Conservation (phyloP, 1,140 invertebrate species). For the Sweltsa coloradensis region DNA sequence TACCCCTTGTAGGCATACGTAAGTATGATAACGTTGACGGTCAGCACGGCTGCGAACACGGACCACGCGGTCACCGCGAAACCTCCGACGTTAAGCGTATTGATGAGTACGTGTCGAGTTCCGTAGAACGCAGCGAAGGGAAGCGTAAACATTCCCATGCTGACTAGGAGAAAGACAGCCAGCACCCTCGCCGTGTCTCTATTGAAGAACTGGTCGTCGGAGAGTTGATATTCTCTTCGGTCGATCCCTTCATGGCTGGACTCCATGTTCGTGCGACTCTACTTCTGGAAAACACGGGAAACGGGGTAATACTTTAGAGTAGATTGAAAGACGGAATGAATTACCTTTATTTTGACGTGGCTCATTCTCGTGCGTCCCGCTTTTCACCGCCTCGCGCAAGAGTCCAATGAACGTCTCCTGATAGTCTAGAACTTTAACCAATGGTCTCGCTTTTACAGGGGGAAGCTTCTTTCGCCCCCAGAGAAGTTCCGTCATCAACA, state of each 20-base stretch:
- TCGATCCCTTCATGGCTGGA: background rate
- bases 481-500: slow-evolving; percentile 70
- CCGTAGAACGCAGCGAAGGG: slow-evolving; percentile 65
- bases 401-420: slow-evolving; percentile 37
- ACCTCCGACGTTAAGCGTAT: slow-evolving; percentile 43
- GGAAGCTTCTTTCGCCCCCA: slow-evolving; percentile 63
- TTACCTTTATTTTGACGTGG: background rate
- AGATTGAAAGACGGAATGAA: too few relatives aligned
- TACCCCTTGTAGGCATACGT: slow-evolving; percentile 57
- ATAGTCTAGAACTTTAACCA: slow-evolving; percentile 51
- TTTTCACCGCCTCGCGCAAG: slow-evolving; percentile 16
- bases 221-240: background rate
- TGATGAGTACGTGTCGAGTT: slow-evolving; percentile 42
- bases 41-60: slow-evolving; percentile 57
- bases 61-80: slow-evolving; percentile 57
- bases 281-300: slow-evolving; percentile 6
- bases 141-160: slow-evolving; percentile 68
- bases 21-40: slow-evolving; percentile 64
- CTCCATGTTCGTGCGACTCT: background rate
- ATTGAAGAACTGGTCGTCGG: background rate
- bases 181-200: slow-evolving; percentile 30
- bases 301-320: slow-evolving; percentile 2
- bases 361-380: background rate
- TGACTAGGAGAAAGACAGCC: slow-evolving; percentile 57
- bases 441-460: slow-evolving; percentile 50